phyloP scores from a whole-genome alignment of 1,140 invertebrate species.

The Manduca sexta region DNA sequence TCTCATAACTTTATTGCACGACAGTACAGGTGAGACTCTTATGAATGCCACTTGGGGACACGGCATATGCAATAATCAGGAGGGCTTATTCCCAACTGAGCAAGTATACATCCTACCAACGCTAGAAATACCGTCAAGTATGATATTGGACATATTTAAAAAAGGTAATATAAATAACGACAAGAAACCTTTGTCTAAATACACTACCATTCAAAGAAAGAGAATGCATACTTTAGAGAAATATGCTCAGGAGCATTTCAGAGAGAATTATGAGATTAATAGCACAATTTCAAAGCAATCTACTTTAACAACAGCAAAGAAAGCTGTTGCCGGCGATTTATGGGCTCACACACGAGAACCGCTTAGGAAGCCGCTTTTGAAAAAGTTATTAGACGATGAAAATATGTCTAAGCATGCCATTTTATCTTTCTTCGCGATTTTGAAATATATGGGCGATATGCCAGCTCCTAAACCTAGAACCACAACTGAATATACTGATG shows the following conservation, averaged over 20 bases:
- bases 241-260: constrained; percentile 88
- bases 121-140: constrained; percentile 80
- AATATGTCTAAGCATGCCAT: constrained; percentile 84
- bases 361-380: constrained; percentile 88
- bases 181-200: constrained; percentile 56
- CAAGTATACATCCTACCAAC: constrained; percentile 91
- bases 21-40: constrained; percentile 82
- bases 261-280: constrained; percentile 70
- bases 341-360: constrained; percentile 91
- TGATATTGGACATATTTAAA: constrained; percentile 75
- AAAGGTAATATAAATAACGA: constrained; percentile 70
- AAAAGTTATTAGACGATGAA: constrained; percentile 85
- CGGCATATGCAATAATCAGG: constrained; percentile 79
- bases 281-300: constrained; percentile 77
- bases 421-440: constrained; percentile 83
- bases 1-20: constrained; percentile 85
- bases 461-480: constrained; percentile 82
- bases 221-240: constrained; percentile 87
- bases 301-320: constrained; percentile 78
- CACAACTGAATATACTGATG: constrained; percentile 87
- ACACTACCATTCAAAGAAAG: constrained; percentile 75
- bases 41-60: constrained; percentile 84
- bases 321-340: constrained; percentile 77
- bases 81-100: constrained; percentile 91
- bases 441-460: constrained; percentile 98